These are phyloP conservation scores for Pedionomus torquatus DNA, from an alignment of 2,113 vertebrate species.

Conservation along the genomic window DNA sequence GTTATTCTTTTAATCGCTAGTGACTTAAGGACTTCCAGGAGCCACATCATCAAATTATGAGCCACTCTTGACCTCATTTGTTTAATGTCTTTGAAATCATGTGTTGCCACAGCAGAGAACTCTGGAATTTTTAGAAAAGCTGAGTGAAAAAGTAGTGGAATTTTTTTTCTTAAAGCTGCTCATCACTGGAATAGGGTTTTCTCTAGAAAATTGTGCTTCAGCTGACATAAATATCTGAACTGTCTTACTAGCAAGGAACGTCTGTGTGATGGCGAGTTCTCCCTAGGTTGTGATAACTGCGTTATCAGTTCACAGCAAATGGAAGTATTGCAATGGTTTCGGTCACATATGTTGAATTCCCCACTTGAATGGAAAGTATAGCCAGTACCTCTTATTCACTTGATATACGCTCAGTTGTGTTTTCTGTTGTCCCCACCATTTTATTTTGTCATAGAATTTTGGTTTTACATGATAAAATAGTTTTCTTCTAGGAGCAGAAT, in stretches of 20 bases:
- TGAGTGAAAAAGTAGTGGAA: not conserved
- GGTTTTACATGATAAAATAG: not conserved
- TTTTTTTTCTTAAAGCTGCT: not conserved
- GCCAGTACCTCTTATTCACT: not conserved
- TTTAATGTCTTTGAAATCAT: not conserved
- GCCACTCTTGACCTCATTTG: not conserved
- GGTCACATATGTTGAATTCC: not conserved
- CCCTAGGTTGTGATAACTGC: not conserved
- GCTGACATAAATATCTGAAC: not conserved
- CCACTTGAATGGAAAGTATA: not conserved
- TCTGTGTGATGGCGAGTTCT: not conserved
- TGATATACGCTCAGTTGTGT: not conserved
- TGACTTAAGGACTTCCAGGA: not conserved
- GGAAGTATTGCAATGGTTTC: not conserved
- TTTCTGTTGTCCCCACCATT: not conserved
- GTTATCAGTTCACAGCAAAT: not conserved
- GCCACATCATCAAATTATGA: not conserved
- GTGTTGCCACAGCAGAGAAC: not conserved
- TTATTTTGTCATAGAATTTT: not conserved
- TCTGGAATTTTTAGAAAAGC: not conserved
- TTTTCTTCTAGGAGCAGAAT: not conserved
- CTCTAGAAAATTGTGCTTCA: not conserved
- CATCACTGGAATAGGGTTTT: not conserved
- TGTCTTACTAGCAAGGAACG: not conserved
- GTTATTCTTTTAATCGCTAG: not conserved